Conservation (phyloP, 2,797 vertebrate species). For the Enteromius treurensis region DNA sequence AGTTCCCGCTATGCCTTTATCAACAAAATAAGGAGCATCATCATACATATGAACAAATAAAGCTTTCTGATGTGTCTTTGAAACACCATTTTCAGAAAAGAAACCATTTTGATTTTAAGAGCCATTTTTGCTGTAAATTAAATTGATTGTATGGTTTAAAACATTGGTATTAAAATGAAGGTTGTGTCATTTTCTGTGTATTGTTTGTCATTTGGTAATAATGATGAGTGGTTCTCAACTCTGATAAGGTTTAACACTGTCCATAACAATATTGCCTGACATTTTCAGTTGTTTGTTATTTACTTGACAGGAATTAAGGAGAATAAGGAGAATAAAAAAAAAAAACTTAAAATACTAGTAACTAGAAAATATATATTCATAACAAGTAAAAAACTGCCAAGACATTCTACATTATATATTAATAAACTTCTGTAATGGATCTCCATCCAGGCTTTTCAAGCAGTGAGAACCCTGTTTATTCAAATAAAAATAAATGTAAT, state of each 20-base stretch:
- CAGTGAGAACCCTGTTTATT: neutral
- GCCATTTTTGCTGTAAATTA: neutral
- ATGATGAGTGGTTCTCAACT: neutral
- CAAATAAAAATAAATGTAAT: neutral
- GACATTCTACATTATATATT: neutral
- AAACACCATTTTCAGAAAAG: neutral
- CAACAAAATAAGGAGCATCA: neutral
- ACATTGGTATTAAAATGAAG: neutral
- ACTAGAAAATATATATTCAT: neutral
- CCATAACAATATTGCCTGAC: neutral
- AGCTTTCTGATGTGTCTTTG: neutral
- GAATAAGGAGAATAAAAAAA: neutral
- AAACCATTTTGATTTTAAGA: neutral
- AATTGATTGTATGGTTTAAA: neutral
- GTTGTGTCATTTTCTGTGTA: neutral
- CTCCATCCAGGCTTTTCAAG: neutral
- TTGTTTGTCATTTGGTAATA: neutral
- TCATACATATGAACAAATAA: neutral
- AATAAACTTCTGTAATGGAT: neutral
- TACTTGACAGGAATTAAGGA: neutral
- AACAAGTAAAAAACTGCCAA: neutral
- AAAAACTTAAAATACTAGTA: no score
- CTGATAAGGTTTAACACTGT: neutral
- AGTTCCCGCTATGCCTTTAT: constrained; percentile 57
- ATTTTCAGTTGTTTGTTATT: neutral